Conservation (phyloP, 1,140 invertebrate genomes). For the Diprion similis region DNA sequence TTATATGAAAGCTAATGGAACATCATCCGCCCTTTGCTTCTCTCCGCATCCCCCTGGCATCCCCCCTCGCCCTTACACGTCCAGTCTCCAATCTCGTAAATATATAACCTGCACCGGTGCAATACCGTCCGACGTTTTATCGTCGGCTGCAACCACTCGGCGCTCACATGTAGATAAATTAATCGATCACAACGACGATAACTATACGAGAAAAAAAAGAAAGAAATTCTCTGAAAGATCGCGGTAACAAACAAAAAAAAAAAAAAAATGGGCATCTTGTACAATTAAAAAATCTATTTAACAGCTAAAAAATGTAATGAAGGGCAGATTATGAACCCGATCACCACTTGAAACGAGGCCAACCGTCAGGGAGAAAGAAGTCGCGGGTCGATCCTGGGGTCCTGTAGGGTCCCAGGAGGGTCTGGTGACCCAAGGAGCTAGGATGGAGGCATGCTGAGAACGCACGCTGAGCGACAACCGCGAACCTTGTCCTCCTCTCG, state of each 20-base stretch:
- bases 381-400: conserved; percentile 22
- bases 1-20: conserved; percentile 58
- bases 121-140: not conserved
- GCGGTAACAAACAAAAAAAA: too few species aligned
- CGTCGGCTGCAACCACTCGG: not conserved
- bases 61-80: not conserved
- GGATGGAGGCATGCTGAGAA: not conserved
- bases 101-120: not conserved
- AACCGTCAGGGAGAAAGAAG: too few species aligned
- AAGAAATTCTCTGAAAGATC: not conserved
- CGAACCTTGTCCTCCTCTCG: conserved; percentile 42
- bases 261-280: too few species aligned
- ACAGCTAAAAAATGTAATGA: too few species aligned
- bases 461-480: conserved; percentile 11
- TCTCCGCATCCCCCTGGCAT: not conserved
- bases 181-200: not conserved
- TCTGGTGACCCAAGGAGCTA: too few species aligned
- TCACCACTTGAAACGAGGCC: too few species aligned
- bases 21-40: not conserved
- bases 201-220: not conserved
- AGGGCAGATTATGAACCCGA: too few species aligned
- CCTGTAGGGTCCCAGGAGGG: too few species aligned
- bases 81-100: not conserved
- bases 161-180: not conserved
- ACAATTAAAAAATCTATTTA: too few species aligned